These are phyloP conservation scores for Caenorhabditis uteleia DNA, from an alignment of 2,888 invertebrate species.

Conservation along the genomic window DNA sequence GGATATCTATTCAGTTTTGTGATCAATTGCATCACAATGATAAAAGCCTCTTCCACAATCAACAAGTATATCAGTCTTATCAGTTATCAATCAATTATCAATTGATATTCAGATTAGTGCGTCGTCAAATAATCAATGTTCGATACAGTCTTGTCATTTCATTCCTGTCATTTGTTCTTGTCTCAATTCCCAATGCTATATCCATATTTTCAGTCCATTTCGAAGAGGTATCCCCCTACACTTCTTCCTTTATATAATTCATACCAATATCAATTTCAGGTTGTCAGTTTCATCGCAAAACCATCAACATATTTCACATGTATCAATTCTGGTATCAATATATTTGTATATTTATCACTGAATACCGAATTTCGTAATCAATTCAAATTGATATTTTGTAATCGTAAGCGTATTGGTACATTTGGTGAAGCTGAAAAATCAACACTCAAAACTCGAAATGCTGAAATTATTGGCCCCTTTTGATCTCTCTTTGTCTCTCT, in stretches of 20 bases:
- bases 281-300: conserved; percentile 47
- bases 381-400: conserved; percentile 36
- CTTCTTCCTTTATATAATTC: background rate
- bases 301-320: conserved; percentile 54
- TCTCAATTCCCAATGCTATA: conserved; percentile 51
- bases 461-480: too few species aligned
- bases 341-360: conserved; percentile 53
- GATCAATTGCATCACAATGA: conserved; percentile 41
- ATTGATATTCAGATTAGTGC: conserved; percentile 34
- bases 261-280: conserved; percentile 22
- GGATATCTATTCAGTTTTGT: conserved; percentile 45
- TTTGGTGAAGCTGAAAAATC: too few species aligned
- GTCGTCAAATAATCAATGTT: conserved; percentile 41
- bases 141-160: conserved; percentile 51
- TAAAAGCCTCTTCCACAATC: conserved; percentile 32
- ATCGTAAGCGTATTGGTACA: conserved; percentile 32
- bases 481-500: background rate
- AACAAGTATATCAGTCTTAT: conserved; percentile 18
- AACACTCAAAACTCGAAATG: too few species aligned
- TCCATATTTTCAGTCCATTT: conserved; percentile 45
- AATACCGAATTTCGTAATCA: conserved; percentile 51
- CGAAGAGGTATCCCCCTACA: conserved; percentile 33
- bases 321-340: conserved; percentile 53
- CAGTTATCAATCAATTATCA: background rate
- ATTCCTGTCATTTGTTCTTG: conserved; percentile 48